Evolutionary conservation across 2,888 invertebrate genomes (phyloP).

Genomic region (Cabera pusaria): DNA sequence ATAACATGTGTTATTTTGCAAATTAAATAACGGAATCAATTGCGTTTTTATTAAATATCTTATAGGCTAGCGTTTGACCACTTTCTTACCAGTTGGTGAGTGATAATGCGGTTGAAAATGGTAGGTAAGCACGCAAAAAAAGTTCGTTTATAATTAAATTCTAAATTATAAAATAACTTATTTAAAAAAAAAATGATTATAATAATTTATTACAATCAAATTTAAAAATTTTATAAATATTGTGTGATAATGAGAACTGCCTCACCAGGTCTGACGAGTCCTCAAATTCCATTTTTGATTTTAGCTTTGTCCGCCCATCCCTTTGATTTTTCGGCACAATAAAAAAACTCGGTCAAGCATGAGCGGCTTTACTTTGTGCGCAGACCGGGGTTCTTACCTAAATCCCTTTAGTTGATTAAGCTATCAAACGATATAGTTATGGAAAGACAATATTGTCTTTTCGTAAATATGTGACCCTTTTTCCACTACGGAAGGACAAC

Average conservation of each 20-base stretch:
- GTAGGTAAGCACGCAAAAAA: too few relatives aligned
- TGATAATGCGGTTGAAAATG: too few relatives aligned
- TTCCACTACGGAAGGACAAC: slow-evolving; percentile 34
- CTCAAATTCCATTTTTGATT: slow-evolving; percentile 19
- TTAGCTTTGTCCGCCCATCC: slow-evolving; percentile 26
- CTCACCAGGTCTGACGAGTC: slow-evolving; percentile 4
- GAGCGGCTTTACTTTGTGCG: slow-evolving; percentile 26
- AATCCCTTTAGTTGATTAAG: slow-evolving; percentile 37
- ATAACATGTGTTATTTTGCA: too few relatives aligned
- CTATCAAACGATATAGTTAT: slow-evolving; percentile 35
- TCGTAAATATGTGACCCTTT: slow-evolving; percentile 36
- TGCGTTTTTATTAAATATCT: too few relatives aligned
- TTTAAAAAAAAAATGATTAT: too few relatives aligned
- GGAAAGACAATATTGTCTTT: slow-evolving; percentile 36
- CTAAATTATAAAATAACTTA: too few relatives aligned
- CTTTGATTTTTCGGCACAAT: slow-evolving; percentile 32
- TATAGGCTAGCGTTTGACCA: too few relatives aligned
- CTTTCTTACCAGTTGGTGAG: too few relatives aligned
- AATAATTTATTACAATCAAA: too few relatives aligned
- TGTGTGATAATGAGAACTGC: not conserved
- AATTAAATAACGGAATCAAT: too few relatives aligned
- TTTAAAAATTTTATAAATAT: slow-evolving; percentile 1
- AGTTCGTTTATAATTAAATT: too few relatives aligned
- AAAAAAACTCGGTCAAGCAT: slow-evolving; percentile 35
- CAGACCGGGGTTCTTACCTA: slow-evolving; percentile 29